Evolutionary conservation across 2,888 invertebrate genomes (phyloP), one percentile per base, ranked within the genome.

Genomic region (Morpho helenor): DNA sequence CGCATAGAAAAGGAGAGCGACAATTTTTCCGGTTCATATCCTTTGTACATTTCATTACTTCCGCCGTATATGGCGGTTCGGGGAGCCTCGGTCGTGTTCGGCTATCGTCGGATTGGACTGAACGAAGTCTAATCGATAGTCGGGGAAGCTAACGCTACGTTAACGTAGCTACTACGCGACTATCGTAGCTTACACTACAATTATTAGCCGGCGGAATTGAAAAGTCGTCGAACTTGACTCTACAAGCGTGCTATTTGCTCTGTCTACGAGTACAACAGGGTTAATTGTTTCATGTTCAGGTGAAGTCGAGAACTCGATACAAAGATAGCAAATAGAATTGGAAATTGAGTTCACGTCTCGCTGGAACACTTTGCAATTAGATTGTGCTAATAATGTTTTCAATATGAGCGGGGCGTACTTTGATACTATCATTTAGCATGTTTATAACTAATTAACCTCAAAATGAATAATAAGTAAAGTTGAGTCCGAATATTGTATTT

Each of bases 1-100:
- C 79, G 80, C 75, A 79, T 82, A 82, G 83, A 84, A 87, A 86
- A 83, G 73, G 83, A 84, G 79, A 80, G 80, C 85, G 87, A 83
- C 85, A 82, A 83, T 88, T 89, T 88, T 87, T 89, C 86, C 88
- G 87, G 86, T 87, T 88, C 88, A 88, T 87, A 88, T 87, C 82
- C 82, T 82, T 80, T 82, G 81, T 87, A 88, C 87, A 87, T 88
- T 89, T 87, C 88, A 87, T 89, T 90, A 86, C 86, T 87, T 88
- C 88, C 88, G 87, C 83, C 81, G 80, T 80, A 82, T 82, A 79
- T 85, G 87, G 80, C 79, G 67, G 73, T 64, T 81, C 78, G 79
- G 72, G 62, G n/a, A 60, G 63, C 63, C 68, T 84, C 84, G 87
- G 73, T 62, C 41, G 47, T 56, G 49, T 53, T 80, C 87, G 86